Base-by-base conservation (phyloP, 2,888 invertebrate genomes). In the Sturmia bella region DNA sequence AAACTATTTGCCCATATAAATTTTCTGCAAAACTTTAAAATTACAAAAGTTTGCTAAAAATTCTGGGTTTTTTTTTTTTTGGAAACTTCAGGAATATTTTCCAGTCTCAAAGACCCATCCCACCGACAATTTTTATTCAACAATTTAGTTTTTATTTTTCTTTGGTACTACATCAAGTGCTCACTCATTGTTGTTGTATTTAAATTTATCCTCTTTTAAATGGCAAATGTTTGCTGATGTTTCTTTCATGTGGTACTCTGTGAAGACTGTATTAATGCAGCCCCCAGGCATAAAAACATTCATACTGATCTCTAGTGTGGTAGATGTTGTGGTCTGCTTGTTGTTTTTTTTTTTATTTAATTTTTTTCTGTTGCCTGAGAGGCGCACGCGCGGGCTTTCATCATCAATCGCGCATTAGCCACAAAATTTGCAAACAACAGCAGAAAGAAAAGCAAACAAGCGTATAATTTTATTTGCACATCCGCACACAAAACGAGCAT, bases 401-500 rank as follows among this genome's bases (percentile, higher is more conserved):
- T 85, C 85, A 85, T 83, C 83, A 85, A 85, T 85, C 83, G 78
- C 59, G 72, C 82, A 83, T 84, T 82, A 85, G 74, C 84, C 85
- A 85, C 85, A 81, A 74, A 63, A 84, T 78, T 56, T 61, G 64
- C 57, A 78, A 64, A 69, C 45, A 74, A 37, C 43, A 74, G 17
- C 21, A 56, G 15, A 9, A 27, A 37, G 39, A 75, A 59, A 61
- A 69, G 15, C 63, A 63, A 70, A 78, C 59, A 84, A 85, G 86
- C 85, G 84, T 86, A 85, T 87, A 87, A 87, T 88, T 87, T 88
- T 86, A 88, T 88, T 86, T 86, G 86, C 86, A 87, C 88, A 88
- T 88, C 87, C 88, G 88, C 74, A 64, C 73, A 76, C 61, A 41
- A 52, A 17, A 32, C 61, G 43, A 17, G 17, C 3, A 17, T 32